Evolutionary conservation across 2,113 vertebrate species (phyloP).

Genomic region (Gymnocephalus cernua): DNA sequence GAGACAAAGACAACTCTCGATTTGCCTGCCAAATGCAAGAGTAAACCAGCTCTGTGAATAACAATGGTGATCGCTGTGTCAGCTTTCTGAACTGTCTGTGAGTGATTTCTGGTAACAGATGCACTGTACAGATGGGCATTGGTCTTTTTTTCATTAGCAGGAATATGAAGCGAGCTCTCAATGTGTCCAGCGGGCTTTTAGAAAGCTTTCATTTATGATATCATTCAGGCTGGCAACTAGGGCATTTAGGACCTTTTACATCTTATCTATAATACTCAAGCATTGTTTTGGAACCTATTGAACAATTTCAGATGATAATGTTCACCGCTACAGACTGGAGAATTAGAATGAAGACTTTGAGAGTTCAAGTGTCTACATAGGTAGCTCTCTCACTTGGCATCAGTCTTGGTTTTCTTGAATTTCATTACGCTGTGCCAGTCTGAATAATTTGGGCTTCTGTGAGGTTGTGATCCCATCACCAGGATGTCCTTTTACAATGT

Average conservation of each 20-base stretch:
- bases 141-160: slow-evolving; percentile 67
- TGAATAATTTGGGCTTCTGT: slow-evolving; percentile 38
- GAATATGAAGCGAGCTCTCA: slow-evolving; percentile 59
- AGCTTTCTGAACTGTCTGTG: slow-evolving; percentile 47
- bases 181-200: slow-evolving; percentile 55
- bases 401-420: slow-evolving; percentile 42
- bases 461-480: slow-evolving; percentile 44
- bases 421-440: slow-evolving; percentile 40
- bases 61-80: slow-evolving; percentile 43
- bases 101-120: slow-evolving; percentile 71
- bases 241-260: slow-evolving; percentile 18
- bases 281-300: slow-evolving; percentile 31
- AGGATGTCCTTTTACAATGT: slow-evolving; percentile 27
- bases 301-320: slow-evolving; percentile 23
- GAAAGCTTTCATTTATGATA: slow-evolving; percentile 54
- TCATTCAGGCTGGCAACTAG: slow-evolving; percentile 41
- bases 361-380: slow-evolving; percentile 23
- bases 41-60: slow-evolving; percentile 46
- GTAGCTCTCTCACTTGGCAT: slow-evolving; percentile 20
- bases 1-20: slow-evolving; percentile 33
- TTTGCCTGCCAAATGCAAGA: slow-evolving; percentile 49
- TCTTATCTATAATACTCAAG: slow-evolving; percentile 23
- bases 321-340: slow-evolving; percentile 4
- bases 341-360: slow-evolving; percentile 19
- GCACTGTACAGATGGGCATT: slow-evolving; percentile 74